These are phyloP conservation scores for Eriocheir sinensis DNA, from an alignment of 1,140 invertebrate genomes.

Conservation along the genomic window DNA sequence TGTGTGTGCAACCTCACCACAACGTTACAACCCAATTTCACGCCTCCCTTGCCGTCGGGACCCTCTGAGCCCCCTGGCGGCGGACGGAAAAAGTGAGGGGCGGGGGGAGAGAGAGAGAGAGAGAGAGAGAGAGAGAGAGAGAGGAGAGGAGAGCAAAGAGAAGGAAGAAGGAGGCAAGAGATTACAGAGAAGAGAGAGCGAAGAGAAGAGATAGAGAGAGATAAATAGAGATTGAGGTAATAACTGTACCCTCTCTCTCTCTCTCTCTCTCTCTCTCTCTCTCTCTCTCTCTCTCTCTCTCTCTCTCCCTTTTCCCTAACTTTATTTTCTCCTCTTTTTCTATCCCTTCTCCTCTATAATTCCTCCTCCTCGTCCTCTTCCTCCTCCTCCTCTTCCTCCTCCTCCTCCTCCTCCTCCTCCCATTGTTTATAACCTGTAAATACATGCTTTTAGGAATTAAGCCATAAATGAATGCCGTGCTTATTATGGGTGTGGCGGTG, in stretches of 20 bases:
- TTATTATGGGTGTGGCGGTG: neutral
- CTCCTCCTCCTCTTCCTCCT: too few relatives aligned
- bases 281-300: too few relatives aligned
- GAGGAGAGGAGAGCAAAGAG: too few relatives aligned
- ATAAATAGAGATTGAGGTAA: neutral
- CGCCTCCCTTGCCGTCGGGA: neutral
- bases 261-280: neutral
- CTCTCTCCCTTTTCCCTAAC: too few relatives aligned
- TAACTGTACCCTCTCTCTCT: too few relatives aligned
- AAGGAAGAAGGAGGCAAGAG: too few relatives aligned
- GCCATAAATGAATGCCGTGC: neutral
- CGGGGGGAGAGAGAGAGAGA: too few relatives aligned
- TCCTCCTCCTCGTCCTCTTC: too few relatives aligned
- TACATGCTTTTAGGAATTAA: neutral
- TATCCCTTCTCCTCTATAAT: too few relatives aligned
- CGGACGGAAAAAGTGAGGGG: neutral
- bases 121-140: too few relatives aligned
- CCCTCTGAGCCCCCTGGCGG: neutral
- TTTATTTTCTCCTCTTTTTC: too few relatives aligned
- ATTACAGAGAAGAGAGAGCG: neutral
- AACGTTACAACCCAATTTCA: slow-evolving; percentile 15
- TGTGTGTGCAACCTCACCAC: neutral
- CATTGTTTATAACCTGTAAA: neutral
- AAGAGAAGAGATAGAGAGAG: neutral
- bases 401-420: neutral